Evolutionary conservation across 2,888 invertebrate species (phyloP), one percentile per base, ranked within the genome.

Genomic region (Neocrepidodera transversa): DNA sequence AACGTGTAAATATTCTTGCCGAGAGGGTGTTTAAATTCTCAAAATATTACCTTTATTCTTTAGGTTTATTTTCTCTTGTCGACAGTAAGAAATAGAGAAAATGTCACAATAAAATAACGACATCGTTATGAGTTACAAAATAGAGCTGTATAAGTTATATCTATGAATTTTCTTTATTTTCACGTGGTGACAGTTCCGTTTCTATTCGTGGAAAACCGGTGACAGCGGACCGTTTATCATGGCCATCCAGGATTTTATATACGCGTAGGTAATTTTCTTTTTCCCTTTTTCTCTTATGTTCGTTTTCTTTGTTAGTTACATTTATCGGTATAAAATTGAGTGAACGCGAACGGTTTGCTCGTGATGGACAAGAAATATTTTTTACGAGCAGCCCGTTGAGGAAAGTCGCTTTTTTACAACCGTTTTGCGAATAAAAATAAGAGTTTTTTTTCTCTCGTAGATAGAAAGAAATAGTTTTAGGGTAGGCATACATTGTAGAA

Each of bases 151-250:
- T 26, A 45, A 28, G 16, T 45, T 45, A 26, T 26, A 45, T 45
- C 45, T 45, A 45, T 45, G 53, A 53, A 58, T 60, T 59, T 64
- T 59, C 52, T 43, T 50, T 43, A 61, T 50, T 58, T 64, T 42
- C 47, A 43, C 50, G 43, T 28, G 53, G 32, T 53, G 62, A 60
- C 60, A 65, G 56, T 60, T 60, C 38, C 49, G 55, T 60, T 62
- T 58, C 48, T 49, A 60, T 62, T 62, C 62, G 54, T 14, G 38
- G 35, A 36, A 55, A 47, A 20, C 32, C 48, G 53, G 43, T 59
- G 63, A 61, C 65, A 59, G 30, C 53, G 28, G 59, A 61, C 57
- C 65, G 55, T 65, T 61, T 54, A 65, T 65, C 63, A 63, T 50
- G 57, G 42, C 59, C 53, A 51, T 60, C 62, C 62, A 5, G 13